These are phyloP conservation scores for Nematostella vectensis DNA, from an alignment of 92 coral and sea anemone species.

Conservation along the genomic window DNA sequence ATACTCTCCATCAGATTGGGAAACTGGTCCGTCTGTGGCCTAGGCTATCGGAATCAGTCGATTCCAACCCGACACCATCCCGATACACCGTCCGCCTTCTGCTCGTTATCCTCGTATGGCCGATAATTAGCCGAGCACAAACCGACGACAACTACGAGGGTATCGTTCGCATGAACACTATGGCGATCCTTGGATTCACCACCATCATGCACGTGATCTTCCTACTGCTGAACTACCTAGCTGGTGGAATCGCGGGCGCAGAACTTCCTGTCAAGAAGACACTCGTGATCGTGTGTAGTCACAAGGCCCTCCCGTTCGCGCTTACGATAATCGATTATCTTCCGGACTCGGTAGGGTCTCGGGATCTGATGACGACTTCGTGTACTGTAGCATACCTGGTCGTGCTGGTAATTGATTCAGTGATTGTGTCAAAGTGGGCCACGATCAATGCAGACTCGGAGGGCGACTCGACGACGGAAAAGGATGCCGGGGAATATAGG, in stretches of 20 bases:
- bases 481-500: constrained; percentile 15
- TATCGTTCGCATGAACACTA: constrained; percentile 69
- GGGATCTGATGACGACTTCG: constrained; percentile 73
- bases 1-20: no score
- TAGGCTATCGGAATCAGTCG: constrained; percentile 37
- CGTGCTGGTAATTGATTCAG: constrained; percentile 64
- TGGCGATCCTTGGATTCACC: constrained; percentile 72
- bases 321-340: constrained; percentile 55
- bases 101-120: constrained; percentile 63
- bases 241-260: constrained; percentile 49
- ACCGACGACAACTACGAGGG: constrained; percentile 45
- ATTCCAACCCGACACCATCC: constrained; percentile 24
- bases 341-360: constrained; percentile 62
- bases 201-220: constrained; percentile 78
- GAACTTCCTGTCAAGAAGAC: constrained; percentile 62
- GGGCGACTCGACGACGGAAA: constrained; percentile 16
- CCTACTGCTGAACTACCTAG: constrained; percentile 66
- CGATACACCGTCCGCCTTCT: constrained; percentile 34
- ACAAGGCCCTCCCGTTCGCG: constrained; percentile 75
- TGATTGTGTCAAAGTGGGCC: constrained; percentile 70
- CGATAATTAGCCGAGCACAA: constrained; percentile 63
- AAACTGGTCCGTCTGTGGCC: constrained; percentile 34
- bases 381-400: constrained; percentile 71
- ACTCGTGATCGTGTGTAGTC: constrained; percentile 73
- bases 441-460: constrained; percentile 43